Evolutionary conservation across 2,888 invertebrate genomes (phyloP), one percentile per base, ranked within the genome.

Genomic region (Mythimna vitellina): DNA sequence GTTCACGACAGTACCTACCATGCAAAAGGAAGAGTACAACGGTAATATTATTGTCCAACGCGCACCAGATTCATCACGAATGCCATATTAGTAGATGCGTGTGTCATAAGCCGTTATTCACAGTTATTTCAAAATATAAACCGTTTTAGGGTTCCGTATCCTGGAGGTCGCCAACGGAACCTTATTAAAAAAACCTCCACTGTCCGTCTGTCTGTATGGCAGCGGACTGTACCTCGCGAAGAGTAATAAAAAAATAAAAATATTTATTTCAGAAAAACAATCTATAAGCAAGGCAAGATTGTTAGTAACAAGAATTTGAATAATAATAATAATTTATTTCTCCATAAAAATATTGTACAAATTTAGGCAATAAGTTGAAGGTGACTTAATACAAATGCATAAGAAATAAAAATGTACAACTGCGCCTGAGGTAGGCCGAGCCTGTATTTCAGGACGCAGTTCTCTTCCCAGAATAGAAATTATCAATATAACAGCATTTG

Each of bases 91-190:
- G 35, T 56, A 57, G 38, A 67, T 54, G 22, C 72, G 70, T 81
- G 69, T 46, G 42, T 70, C 58, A 38, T 25, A 63, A 66, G 64
- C 35, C 64, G 63, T 79, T 75, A 61, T 69, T 67, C 60, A 54
- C 73, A 65, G 79, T 75, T 70, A 77, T 70, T 72, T 65, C 42
- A 22, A 35, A 22, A 53, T 57, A 66, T 76, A 76, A 74, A 61
- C 65, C 9, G 56, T 61, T 75, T 65, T 56, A 49, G 20, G 49
- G 49, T 49, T 49, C 20, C 20, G 7, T 49, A 20, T 49, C 49
- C 20, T 7, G 14, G 20, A 20, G 49, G 20, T 49, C 17, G 20
- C 49, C 49, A 49, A 49, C 49, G 49, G 49, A 49, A 49, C 17
- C 20, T 20, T 49, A 49, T 49, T 20, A 49, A 7, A 7, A 29